A percentile compares a stretch with the other conserved stretches of the same genome.
Evolutionary conservation across 2,113 vertebrate species (phyloP).

Genomic region (Entelurus aequoreus): DNA sequence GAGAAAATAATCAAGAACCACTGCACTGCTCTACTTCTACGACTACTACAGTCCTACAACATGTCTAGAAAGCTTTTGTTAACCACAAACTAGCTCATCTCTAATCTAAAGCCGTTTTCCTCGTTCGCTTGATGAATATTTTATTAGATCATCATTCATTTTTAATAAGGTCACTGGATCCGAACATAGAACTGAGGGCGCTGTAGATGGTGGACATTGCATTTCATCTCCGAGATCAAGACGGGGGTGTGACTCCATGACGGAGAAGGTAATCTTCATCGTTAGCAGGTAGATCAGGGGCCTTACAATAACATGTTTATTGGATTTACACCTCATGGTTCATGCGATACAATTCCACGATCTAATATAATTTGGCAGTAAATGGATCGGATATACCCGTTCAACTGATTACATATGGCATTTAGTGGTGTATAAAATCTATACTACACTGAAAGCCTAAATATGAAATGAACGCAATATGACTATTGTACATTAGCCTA

Average conservation of each 20-base stretch:
- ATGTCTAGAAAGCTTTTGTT: conserved; percentile 18
- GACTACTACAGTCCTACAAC: neutral
- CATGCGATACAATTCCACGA: no score
- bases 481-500: no score
- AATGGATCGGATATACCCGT: no score
- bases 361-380: no score
- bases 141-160: conserved; percentile 55
- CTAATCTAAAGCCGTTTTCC: conserved; percentile 10
- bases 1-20: no score
- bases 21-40: no score
- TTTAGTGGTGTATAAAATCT: no score
- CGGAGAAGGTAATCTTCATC: conserved; percentile 8
- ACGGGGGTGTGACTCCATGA: conserved; percentile 20
- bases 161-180: conserved; percentile 54
- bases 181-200: conserved; percentile 16
- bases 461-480: no score
- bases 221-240: conserved; percentile 22
- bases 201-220: conserved; percentile 18
- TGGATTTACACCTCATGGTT: no score
- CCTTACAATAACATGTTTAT: no score
- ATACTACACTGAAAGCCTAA: no score
- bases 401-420: no score
- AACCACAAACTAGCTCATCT: conserved; percentile 13
- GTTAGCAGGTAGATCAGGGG: neutral
- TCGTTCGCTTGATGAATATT: conserved; percentile 55